Evolutionary conservation across 1,140 invertebrate species (phyloP), one percentile per base, ranked within the genome.

Genomic region (Penaeus indicus): DNA sequence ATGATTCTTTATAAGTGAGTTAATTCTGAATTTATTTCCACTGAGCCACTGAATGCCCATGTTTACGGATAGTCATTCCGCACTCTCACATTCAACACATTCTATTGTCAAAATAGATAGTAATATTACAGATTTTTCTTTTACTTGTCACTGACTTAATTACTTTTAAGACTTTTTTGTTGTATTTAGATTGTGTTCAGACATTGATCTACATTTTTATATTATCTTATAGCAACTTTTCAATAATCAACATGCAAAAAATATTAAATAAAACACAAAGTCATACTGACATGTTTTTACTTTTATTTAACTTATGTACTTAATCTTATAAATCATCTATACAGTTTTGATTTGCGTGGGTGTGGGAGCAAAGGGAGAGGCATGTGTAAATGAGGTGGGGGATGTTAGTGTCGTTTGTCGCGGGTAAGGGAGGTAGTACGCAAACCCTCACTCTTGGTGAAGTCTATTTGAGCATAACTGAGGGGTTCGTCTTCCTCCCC

Each of bases 401-500:
- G 42, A 84, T 85, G 90, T 90, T 88, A 90, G 84, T 90, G 90
- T 90, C 90, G 83, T 61, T 88, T 86, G 86, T 88, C 86, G 86
- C 87, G 86, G 27, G 90, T 83, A 64, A 91, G 67, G 16, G 88
- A 89, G 75, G 89, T 90, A 62, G 82, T 91, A 47, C 90, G 81
- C 64, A 91, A 86, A 67, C 90, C 89, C 83, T 91, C 90, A 77
- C 90, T 91, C 87, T 91, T 91, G 60, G 89, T 91, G 78, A 91
- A 90, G 63, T 91, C 90, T 77, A 91, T 91, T 91, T 91, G 86
- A 85, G 88, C 88, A 89, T 91, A 91, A 86, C 86, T 90, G 75
- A 89, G 82, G 69, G 85, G 80, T 75, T 79, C 79, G n/a, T 88
- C 90, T 62, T 87, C 88, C 54, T 86, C 88, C 38, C 82, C 88